phyloP scores from a whole-genome alignment of 1,140 invertebrate genomes.

The Drosophila equinoxialis region DNA sequence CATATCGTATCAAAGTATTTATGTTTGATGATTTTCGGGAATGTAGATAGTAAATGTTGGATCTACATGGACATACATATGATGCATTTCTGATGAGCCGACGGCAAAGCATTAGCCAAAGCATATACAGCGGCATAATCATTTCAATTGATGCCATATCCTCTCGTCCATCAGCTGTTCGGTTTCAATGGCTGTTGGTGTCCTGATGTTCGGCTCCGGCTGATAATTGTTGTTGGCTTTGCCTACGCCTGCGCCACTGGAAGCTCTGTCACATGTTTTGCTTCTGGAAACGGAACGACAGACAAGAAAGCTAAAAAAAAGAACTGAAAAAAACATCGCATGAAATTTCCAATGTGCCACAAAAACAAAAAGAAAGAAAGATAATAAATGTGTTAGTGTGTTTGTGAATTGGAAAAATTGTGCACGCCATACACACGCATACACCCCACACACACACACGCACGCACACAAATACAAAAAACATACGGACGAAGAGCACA shows the following conservation, averaged over 20 bases:
- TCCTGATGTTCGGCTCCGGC: slow-evolving; percentile 36
- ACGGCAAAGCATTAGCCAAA: slow-evolving; percentile 2
- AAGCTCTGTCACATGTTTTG: slow-evolving; percentile 44
- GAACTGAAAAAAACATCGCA: slow-evolving; percentile 36
- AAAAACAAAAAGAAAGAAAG: slow-evolving; percentile 44
- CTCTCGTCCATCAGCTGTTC: slow-evolving; percentile 67
- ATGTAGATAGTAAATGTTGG: no score
- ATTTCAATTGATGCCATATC: slow-evolving; percentile 4
- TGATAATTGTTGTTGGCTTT: slow-evolving; percentile 30
- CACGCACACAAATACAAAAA: background rate
- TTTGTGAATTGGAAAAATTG: slow-evolving; percentile 36
- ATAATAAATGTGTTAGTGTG: slow-evolving; percentile 53
- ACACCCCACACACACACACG: background rate
- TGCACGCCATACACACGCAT: slow-evolving; percentile 17
- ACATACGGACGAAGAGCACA: slow-evolving; percentile 39
- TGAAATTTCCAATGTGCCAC: slow-evolving; percentile 73
- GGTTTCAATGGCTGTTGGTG: slow-evolving; percentile 30
- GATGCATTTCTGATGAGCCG: background rate
- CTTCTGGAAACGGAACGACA: slow-evolving; percentile 30
- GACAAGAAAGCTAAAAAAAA: background rate
- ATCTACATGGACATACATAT: no score
- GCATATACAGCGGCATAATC: background rate
- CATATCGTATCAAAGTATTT: no score
- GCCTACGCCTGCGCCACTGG: slow-evolving; percentile 61
- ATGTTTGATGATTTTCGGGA: no score